Evolutionary conservation across 2,888 invertebrate genomes (phyloP).

Genomic region (Chironomus riparius): DNA sequence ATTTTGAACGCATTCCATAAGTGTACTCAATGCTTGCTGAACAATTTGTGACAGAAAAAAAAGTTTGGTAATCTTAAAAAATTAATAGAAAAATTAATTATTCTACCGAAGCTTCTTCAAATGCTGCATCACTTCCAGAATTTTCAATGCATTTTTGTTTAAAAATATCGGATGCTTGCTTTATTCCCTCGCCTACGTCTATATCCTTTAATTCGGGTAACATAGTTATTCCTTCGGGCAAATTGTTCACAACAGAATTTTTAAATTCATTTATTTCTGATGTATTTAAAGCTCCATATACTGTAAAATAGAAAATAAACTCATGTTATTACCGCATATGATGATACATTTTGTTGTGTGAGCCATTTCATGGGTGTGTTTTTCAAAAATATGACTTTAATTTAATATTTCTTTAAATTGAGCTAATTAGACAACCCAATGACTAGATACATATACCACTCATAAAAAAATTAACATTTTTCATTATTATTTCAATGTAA

Average conservation of each 20-base stretch:
- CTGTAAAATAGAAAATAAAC: background rate
- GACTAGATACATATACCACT: no score
- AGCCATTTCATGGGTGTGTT: no score
- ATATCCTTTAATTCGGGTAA: background rate
- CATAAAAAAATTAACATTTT: no score
- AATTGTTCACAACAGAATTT: background rate
- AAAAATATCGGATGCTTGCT: slow-evolving; percentile 47
- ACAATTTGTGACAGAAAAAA: slow-evolving; percentile 31
- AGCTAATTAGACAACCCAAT: no score
- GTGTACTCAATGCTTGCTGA: slow-evolving; percentile 42
- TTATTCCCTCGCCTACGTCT: slow-evolving; percentile 31
- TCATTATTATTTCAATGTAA: no score
- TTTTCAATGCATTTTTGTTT: slow-evolving; percentile 59
- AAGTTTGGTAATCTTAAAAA: background rate
- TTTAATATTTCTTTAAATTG: no score
- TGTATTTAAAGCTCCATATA: background rate
- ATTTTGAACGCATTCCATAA: slow-evolving; percentile 48
- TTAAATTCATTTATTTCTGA: slow-evolving; percentile 5
- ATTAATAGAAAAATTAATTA: slow-evolving; percentile 28
- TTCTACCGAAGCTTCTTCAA: slow-evolving; percentile 45
- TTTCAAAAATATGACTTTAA: no score
- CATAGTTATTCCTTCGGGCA: slow-evolving; percentile 7
- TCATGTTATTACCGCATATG: no score
- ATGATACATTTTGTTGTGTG: no score
- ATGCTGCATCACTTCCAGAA: slow-evolving; percentile 51